Evolutionary conservation across 1,140 invertebrate genomes (phyloP).

Genomic region (Heliconius nattereri): DNA sequence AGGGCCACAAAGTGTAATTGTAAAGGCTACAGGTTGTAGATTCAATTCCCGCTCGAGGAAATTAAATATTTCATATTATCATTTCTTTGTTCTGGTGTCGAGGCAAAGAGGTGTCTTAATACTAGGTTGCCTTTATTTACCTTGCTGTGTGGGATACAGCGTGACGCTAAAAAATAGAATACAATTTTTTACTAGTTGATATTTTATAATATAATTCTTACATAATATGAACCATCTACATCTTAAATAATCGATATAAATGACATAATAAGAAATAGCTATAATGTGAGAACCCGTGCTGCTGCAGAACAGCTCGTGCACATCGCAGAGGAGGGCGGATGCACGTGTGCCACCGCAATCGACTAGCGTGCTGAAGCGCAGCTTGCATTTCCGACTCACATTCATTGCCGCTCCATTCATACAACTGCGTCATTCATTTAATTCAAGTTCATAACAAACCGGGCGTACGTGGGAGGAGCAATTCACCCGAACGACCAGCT

Average conservation of each 20-base stretch:
- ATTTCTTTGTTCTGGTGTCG: no score
- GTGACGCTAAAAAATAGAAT: no score
- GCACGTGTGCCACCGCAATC: conserved; percentile 62
- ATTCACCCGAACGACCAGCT: conserved; percentile 46
- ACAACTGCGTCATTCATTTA: conserved; percentile 76
- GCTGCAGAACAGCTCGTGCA: not conserved
- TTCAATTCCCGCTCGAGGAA: no score
- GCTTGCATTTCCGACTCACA: conserved; percentile 71
- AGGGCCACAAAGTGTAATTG: no score
- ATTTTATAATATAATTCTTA: not conserved
- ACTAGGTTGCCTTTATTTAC: no score
- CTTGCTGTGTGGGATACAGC: no score
- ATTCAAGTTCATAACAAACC: conserved; percentile 76
- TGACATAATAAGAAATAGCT: not conserved
- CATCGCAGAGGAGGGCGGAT: conserved; percentile 45
- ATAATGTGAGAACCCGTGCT: not conserved
- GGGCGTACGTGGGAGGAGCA: conserved; percentile 63
- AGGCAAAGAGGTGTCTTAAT: no score
- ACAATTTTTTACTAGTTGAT: not conserved
- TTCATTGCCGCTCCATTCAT: conserved; percentile 77
- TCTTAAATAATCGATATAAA: not conserved
- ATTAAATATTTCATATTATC: no score
- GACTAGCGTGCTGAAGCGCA: conserved; percentile 65
- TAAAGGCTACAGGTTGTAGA: no score
- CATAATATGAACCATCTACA: no score